Evolutionary conservation across 2,113 vertebrate genomes (phyloP), one percentile per base, ranked within the genome.

Genomic region (Protobothrops mucrosquamatus): DNA sequence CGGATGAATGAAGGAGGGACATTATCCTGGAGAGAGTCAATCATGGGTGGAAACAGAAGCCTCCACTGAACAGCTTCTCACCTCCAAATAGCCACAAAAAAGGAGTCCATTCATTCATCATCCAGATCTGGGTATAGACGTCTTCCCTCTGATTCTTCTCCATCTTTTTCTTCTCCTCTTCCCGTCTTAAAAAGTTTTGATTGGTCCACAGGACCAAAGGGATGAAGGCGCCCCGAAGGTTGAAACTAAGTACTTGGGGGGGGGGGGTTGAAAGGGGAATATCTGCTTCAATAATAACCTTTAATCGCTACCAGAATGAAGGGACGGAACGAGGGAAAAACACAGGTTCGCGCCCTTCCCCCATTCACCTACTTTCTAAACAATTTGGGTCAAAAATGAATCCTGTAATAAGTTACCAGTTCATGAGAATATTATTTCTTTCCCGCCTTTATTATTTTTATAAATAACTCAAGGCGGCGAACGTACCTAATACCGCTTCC

Each of bases 1-100:
- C 87, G 8, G 95, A 48, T 92, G 95, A 95, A 96, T 95, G 96
- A 95, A 97, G 96, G 91, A 96, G 96, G 91, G 95, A 96, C 95
- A 95, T 96, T 96, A 94, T 97, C 97, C 96, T 95, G 93, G 94
- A 93, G 93, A 96, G 94, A 96, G 93, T 15, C 95, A 95, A 93
- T 92, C 94, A 94, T 92, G 93, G 92, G 93, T 93, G 93, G 96
- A 46, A 92, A 87, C 46, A 52, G 6, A 22, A 81, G 39, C 85
- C 91, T 91, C 1, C 93, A 0, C 2, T 4, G 4, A 9, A 0
- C 0, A 86, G 86, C 91, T 92, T 90, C 0, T 0, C 93, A 91
- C 89, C 89, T 46, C 85, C 2, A 20, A 23, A 69, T 46, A 92
- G 93, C 91, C 10, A 90, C 93, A 95, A 93, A 94, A 96, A 96